A percentile compares a stretch with the other conserved stretches of the same genome.
These are phyloP conservation scores for Stenodera caucasica DNA, from an alignment of 2,888 invertebrate genomes.

Conservation along the genomic window DNA sequence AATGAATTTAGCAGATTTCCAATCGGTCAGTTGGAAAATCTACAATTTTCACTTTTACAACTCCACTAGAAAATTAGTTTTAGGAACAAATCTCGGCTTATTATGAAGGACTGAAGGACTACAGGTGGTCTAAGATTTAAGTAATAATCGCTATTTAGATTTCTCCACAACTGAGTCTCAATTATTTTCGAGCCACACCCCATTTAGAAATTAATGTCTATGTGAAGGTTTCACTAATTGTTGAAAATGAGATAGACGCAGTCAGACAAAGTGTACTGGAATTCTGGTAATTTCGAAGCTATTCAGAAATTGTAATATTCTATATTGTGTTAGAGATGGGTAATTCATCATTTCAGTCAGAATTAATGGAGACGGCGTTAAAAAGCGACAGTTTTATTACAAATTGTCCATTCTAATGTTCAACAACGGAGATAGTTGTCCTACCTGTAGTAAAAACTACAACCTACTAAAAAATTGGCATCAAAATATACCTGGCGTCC, in stretches of 20 bases:
- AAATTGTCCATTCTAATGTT: background rate
- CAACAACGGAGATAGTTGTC: background rate
- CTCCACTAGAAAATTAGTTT: too few species aligned
- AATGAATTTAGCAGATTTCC: background rate
- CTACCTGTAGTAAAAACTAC: background rate
- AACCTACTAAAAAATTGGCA: background rate
- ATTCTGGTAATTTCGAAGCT: background rate
- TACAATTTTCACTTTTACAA: background rate
- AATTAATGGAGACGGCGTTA: background rate
- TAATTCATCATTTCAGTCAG: background rate
- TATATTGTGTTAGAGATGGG: background rate
- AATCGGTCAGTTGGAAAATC: background rate
- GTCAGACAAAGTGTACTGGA: background rate
- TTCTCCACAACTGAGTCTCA: too few species aligned
- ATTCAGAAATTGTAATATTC: background rate
- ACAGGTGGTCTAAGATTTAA: slow-evolving; percentile 5
- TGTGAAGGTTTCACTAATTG: background rate
- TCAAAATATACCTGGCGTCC: background rate
- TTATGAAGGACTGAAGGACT: background rate
- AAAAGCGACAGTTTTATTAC: slow-evolving; percentile 3
- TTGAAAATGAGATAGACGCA: background rate
- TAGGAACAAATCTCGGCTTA: too few species aligned
- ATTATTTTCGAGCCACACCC: background rate
- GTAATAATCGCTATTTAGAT: too few species aligned
- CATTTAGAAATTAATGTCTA: background rate